Evolutionary conservation across 2,797 vertebrate species (phyloP).

Genomic region (Pteronotus mesoamericanus): DNA sequence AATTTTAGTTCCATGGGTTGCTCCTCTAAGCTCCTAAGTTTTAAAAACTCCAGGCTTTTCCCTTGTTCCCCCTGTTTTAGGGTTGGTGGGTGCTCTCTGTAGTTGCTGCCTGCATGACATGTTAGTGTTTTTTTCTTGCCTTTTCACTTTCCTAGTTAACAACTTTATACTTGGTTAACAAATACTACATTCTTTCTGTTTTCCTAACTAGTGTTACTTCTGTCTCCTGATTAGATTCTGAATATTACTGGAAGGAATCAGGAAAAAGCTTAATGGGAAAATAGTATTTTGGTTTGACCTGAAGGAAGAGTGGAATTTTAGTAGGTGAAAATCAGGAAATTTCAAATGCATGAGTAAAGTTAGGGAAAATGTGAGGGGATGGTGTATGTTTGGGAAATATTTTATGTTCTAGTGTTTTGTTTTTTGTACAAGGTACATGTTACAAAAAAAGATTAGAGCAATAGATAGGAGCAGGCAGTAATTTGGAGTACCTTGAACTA

Average conservation of each 20-base stretch:
- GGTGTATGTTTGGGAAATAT: constrained; percentile 6
- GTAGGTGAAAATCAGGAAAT: constrained; percentile 21
- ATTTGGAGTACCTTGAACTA: constrained; percentile 17
- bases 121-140: background rate
- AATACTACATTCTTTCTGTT: constrained; percentile 3
- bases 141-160: background rate
- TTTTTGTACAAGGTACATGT: background rate
- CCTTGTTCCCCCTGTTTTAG: background rate
- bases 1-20: background rate
- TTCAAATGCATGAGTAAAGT: constrained; percentile 31
- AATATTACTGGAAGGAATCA: background rate
- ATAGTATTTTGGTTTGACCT: constrained; percentile 36
- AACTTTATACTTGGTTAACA: constrained; percentile 36
- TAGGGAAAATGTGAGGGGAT: background rate
- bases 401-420: background rate
- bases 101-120: background rate
- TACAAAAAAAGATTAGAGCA: background rate
- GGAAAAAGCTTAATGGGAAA: background rate
- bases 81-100: background rate
- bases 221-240: background rate
- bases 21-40: background rate
- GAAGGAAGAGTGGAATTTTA: constrained; percentile 11
- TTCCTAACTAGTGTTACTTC: background rate
- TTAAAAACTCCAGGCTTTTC: background rate
- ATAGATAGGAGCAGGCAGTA: background rate